Conservation (phyloP, 2,113 vertebrate genomes). For the Axis porcinus region DNA sequence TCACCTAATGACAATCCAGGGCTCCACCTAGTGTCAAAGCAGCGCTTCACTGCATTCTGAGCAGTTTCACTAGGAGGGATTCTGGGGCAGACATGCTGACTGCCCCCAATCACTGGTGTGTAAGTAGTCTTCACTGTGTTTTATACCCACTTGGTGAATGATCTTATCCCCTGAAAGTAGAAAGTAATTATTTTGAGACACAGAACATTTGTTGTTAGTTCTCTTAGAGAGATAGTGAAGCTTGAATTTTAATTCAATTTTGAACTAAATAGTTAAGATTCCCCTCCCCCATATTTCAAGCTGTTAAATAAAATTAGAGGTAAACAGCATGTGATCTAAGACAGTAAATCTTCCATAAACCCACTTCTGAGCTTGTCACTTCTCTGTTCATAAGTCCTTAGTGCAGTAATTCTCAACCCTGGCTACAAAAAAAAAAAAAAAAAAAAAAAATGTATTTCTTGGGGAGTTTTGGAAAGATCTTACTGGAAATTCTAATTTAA, state of each 20-base stretch:
- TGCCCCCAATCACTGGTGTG: not conserved
- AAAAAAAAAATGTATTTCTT: not conserved
- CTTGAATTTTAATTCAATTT: not conserved
- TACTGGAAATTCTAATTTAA: not conserved
- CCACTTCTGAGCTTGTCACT: not conserved
- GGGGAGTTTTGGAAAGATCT: not conserved
- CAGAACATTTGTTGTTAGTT: not conserved
- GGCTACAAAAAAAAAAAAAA: not conserved
- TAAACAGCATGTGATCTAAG: not conserved
- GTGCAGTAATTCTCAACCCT: not conserved
- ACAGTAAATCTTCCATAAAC: not conserved
- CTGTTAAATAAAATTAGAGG: not conserved
- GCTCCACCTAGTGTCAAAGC: constrained; percentile 61
- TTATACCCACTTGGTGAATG: not conserved
- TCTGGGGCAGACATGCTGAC: not conserved
- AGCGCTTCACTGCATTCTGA: not conserved
- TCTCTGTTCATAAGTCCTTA: not conserved
- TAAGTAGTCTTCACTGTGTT: not conserved
- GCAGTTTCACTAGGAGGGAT: not conserved
- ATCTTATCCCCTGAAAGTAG: not conserved
- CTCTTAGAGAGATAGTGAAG: not conserved
- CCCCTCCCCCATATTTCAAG: not conserved
- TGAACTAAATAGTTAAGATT: not conserved
- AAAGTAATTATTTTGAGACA: not conserved
- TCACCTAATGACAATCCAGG: not conserved